Conservation (phyloP, 2,888 invertebrate genomes). For the Cinara cedri region DNA sequence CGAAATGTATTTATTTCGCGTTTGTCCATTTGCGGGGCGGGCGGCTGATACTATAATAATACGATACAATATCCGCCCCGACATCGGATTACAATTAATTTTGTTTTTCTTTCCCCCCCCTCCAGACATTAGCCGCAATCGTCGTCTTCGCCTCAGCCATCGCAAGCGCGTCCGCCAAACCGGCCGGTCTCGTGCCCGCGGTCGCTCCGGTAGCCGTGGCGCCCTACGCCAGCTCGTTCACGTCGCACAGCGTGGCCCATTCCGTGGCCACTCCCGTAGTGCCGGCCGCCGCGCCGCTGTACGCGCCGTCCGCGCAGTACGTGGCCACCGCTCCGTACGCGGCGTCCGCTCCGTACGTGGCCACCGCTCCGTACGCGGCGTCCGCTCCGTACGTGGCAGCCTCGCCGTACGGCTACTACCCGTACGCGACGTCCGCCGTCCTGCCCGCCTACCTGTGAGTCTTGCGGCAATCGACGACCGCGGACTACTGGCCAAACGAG, state of each 20-base stretch:
- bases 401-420: too few relatives aligned
- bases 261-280: slow-evolving; percentile 56
- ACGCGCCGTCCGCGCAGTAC: slow-evolving; percentile 48
- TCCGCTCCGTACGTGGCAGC: slow-evolving; percentile 26
- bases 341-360: slow-evolving; percentile 41
- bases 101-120: too few relatives aligned
- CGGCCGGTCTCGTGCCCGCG: slow-evolving; percentile 22
- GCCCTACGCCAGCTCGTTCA: slow-evolving; percentile 46
- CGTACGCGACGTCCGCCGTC: slow-evolving; percentile 68
- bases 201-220: slow-evolving; percentile 48
- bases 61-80: too few relatives aligned
- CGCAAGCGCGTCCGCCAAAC: slow-evolving; percentile 19
- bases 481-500: too few relatives aligned
- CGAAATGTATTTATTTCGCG: too few relatives aligned
- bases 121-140: slow-evolving; percentile 20
- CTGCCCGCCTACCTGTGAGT: slow-evolving; percentile 67
- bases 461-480: too few relatives aligned
- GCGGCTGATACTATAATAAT: too few relatives aligned
- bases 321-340: slow-evolving; percentile 55
- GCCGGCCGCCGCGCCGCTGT: slow-evolving; percentile 40
- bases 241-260: slow-evolving; percentile 51
- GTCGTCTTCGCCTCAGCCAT: slow-evolving; percentile 23
- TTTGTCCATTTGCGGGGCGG: too few relatives aligned
- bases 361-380: too few relatives aligned
- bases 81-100: too few relatives aligned